These are phyloP conservation scores for Trochalopteron elliotii DNA, from an alignment of 2,113 vertebrate species.

Conservation along the genomic window DNA sequence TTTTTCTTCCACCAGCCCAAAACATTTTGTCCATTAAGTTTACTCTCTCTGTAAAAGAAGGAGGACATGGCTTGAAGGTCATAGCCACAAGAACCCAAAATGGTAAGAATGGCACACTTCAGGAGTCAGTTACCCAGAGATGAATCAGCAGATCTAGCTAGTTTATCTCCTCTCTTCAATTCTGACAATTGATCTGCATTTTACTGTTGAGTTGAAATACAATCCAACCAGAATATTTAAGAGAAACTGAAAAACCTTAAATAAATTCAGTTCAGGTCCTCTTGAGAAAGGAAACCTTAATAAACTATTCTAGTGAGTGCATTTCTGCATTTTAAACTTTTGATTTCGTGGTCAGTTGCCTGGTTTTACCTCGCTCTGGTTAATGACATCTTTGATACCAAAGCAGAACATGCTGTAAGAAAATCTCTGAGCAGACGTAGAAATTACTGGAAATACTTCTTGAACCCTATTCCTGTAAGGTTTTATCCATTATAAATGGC, in stretches of 20 bases:
- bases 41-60: not conserved
- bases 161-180: not conserved
- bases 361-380: not conserved
- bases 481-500: not conserved
- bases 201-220: not conserved
- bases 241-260: not conserved
- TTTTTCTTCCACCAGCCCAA: not conserved
- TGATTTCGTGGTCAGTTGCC: not conserved
- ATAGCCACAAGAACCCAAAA: not conserved
- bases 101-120: not conserved
- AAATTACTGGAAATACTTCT: not conserved
- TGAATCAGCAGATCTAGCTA: not conserved
- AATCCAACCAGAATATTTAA: not conserved
- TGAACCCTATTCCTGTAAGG: not conserved
- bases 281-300: not conserved
- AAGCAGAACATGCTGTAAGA: not conserved
- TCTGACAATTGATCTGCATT: not conserved
- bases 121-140: not conserved
- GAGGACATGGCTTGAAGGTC: not conserved
- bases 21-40: not conserved
- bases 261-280: not conserved
- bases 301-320: not conserved
- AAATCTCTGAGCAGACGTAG: not conserved
- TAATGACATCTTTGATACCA: not conserved
- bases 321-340: constrained; percentile 9